phyloP scores from a whole-genome alignment of 2,797 vertebrate species.

The Sebastes oblongus region DNA sequence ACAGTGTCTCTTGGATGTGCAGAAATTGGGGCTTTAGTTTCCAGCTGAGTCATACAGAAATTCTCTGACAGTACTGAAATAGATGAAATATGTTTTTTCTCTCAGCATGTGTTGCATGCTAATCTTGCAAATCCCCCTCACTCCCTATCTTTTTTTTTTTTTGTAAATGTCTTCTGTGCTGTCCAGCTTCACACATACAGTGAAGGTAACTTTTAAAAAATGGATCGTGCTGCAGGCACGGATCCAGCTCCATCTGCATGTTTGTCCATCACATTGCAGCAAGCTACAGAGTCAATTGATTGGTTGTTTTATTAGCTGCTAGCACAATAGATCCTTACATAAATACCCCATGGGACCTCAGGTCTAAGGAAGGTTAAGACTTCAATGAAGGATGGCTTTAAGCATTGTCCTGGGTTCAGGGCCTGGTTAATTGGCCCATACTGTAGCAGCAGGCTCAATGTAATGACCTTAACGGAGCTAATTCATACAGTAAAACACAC shows the following conservation, averaged over 20 bases:
- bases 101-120: slow-evolving; percentile 31
- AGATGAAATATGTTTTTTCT: slow-evolving; percentile 30
- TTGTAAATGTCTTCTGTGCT: slow-evolving; percentile 3
- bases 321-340: background rate
- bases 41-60: slow-evolving; percentile 34
- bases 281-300: slow-evolving; percentile 20
- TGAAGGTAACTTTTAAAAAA: slow-evolving; percentile 9
- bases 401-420: slow-evolving; percentile 41
- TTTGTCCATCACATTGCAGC: slow-evolving; percentile 8
- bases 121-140: slow-evolving; percentile 17
- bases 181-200: background rate
- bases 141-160: background rate
- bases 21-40: slow-evolving; percentile 38
- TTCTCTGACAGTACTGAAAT: slow-evolving; percentile 21
- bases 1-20: slow-evolving; percentile 25
- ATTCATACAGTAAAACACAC: slow-evolving; percentile 47
- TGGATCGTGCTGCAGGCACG: background rate
- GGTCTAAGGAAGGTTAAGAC: slow-evolving; percentile 19
- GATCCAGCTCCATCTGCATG: background rate
- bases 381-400: slow-evolving; percentile 32
- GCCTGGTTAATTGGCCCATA: slow-evolving; percentile 33
- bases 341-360: slow-evolving; percentile 10
- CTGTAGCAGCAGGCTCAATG: slow-evolving; percentile 13
- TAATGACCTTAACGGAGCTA: slow-evolving; percentile 52
- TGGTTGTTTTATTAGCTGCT: slow-evolving; percentile 28